These are phyloP conservation scores for Phoebastria nigripes DNA, from an alignment of 2,797 vertebrate genomes.

Conservation along the genomic window DNA sequence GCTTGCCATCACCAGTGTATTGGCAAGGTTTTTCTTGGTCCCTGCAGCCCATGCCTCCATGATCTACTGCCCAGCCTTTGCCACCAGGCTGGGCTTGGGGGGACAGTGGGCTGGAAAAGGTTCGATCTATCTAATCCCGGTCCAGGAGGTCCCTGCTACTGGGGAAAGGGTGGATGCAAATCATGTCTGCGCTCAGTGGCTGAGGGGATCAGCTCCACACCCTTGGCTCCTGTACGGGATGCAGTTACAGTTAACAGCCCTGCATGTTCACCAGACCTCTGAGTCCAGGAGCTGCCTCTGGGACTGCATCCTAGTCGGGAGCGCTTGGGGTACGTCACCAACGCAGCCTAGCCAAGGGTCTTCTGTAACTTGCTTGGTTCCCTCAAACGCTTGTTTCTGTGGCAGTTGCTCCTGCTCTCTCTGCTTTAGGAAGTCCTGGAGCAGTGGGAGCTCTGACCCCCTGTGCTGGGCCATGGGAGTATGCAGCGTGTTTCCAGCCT, in stretches of 20 bases:
- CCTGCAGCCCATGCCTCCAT: accelerated
- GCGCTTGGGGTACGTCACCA: accelerated
- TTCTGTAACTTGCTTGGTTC: accelerated
- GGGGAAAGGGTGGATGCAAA: neutral
- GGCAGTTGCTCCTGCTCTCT: neutral
- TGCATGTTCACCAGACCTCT: neutral
- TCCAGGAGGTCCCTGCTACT: accelerated
- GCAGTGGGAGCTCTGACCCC: neutral
- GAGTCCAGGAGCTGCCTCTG: neutral
- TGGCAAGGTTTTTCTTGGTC: accelerated
- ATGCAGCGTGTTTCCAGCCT: neutral
- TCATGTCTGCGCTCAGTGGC: neutral
- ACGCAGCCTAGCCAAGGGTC: neutral
- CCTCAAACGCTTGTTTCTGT: neutral
- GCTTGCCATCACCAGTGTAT: neutral
- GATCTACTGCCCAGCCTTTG: neutral
- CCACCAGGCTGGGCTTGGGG: neutral
- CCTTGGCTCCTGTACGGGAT: neutral
- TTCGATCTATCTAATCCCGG: neutral
- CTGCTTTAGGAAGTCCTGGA: neutral
- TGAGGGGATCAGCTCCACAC: accelerated
- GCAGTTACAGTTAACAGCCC: neutral
- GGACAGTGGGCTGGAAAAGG: neutral
- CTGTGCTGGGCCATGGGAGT: neutral
- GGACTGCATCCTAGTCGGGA: neutral